Base-by-base conservation (phyloP, 2,888 invertebrate genomes). In the Eristalis pertinax region DNA sequence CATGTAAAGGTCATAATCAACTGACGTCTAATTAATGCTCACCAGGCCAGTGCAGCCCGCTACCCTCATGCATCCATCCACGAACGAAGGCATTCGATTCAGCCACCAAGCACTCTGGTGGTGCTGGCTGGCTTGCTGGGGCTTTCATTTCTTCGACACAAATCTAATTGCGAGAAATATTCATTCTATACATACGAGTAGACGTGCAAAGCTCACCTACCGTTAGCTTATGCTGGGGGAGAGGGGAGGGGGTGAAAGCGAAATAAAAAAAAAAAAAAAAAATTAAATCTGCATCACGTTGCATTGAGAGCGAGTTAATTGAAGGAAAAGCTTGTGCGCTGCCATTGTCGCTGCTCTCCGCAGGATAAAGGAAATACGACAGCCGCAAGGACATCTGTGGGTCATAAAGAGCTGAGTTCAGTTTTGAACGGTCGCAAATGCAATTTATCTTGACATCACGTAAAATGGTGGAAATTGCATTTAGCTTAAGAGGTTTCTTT, bases 1-100 rank as follows among this genome's bases (percentile, higher is more conserved):
- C 77, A 74, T 22, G 69, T 68, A 81, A 81, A 81, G 81, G 73
- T 81, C 81, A 85, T 81, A 85, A 72, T 80, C 73, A 84, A 79
- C 75, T 80, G 67, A 80, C 32, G 80, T 84, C 67, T 76, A 72
- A 80, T 79, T 84, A 84, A 80, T 70, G 50, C 50, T 50, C 50
- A 50, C 50, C 50, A 50, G 50, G 50, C 50, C 19, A 50, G 50
- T 50, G 50, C 50, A 19, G 19, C 50, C 43, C 74, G 69, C 73
- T 32, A 83, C 50, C 43, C 26, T 24, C 29, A n/a, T 62, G 32
- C 24, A 62, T 43, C 62, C 63, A 63, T 11, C 26, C 41, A 4
- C 29, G 32, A 43, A 32, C n/a, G 29, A 43, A 41, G 19, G 22
- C 43, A 26, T 13, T n/a, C 7, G 32, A 1, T 32, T 7, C 32